These are phyloP conservation scores for Schizopygopsis malacanthus DNA, from an alignment of 2,797 vertebrate genomes.

Conservation along the genomic window DNA sequence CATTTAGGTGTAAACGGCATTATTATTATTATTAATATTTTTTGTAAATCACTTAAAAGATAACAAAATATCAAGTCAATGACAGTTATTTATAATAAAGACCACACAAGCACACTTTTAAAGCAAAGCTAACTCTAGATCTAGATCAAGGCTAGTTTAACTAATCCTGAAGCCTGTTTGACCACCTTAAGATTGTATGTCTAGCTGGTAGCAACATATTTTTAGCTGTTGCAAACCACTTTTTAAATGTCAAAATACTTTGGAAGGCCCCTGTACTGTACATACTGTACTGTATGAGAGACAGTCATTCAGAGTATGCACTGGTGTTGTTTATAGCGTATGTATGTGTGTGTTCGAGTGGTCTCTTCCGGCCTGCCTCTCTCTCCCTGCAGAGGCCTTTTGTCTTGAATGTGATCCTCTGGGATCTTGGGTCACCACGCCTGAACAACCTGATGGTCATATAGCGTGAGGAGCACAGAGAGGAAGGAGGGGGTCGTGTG, in stretches of 20 bases:
- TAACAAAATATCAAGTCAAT: background rate
- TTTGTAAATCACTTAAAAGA: background rate
- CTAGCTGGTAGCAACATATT: background rate
- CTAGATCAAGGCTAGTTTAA: background rate
- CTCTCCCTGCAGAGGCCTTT: slow-evolving; percentile 64
- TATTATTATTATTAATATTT: too few relatives aligned
- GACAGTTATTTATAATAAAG: background rate
- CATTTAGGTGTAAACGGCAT: background rate
- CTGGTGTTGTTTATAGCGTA: background rate
- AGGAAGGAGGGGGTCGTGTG: slow-evolving; percentile 53
- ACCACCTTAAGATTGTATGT: background rate
- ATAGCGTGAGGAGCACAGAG: slow-evolving; percentile 58
- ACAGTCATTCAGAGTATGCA: background rate
- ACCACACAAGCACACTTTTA: background rate
- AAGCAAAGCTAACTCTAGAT: background rate
- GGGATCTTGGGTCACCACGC: slow-evolving; percentile 39
- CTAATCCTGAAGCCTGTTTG: background rate
- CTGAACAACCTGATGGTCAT: slow-evolving; percentile 70
- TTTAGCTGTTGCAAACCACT: background rate
- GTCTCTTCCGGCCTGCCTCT: slow-evolving; percentile 60
- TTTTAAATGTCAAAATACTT: background rate
- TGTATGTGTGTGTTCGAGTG: slow-evolving; percentile 34
- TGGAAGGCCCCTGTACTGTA: background rate
- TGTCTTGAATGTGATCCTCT: slow-evolving; percentile 52
- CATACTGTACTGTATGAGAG: too few relatives aligned